Evolutionary conservation across 92 coral and sea anemone genomes (phyloP).

Genomic region (Zoanthus sociatus): DNA sequence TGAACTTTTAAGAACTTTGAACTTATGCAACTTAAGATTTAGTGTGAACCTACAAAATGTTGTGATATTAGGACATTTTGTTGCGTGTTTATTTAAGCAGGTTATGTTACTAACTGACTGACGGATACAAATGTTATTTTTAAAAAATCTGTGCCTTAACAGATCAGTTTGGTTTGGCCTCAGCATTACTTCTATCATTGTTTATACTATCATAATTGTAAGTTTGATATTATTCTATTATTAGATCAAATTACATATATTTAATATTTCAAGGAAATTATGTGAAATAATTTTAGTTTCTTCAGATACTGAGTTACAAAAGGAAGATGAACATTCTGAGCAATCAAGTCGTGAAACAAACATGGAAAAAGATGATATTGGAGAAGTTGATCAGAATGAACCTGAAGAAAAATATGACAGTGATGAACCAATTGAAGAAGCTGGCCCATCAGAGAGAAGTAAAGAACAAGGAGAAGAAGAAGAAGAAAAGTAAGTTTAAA

Average conservation of each 20-base stretch:
- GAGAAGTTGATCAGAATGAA: background rate
- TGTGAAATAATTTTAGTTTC: background rate
- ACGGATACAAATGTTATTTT: too few relatives aligned
- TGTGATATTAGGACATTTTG: too few relatives aligned
- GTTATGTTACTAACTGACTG: too few relatives aligned
- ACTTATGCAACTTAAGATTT: constrained; percentile 6
- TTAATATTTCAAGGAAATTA: too few relatives aligned
- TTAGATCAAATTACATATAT: too few relatives aligned
- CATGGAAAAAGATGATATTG: background rate
- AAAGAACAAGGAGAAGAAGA: constrained; percentile 44
- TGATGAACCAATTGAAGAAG: background rate
- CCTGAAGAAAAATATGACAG: constrained; percentile 39
- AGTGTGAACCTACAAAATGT: constrained; percentile 14
- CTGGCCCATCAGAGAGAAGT: constrained; percentile 10
- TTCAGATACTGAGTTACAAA: background rate
- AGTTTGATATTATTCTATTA: too few relatives aligned
- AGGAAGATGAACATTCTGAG: background rate
- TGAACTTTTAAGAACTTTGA: constrained; percentile 19
- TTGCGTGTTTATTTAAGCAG: too few relatives aligned
- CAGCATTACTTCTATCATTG: too few relatives aligned
- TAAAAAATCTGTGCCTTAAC: too few relatives aligned
- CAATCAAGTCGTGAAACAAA: background rate
- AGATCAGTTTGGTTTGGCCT: too few relatives aligned
- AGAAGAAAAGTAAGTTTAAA: constrained; percentile 67
- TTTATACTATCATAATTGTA: too few relatives aligned